Conservation (phyloP, 1,140 invertebrate genomes). For the Cecropterus lyciades region DNA sequence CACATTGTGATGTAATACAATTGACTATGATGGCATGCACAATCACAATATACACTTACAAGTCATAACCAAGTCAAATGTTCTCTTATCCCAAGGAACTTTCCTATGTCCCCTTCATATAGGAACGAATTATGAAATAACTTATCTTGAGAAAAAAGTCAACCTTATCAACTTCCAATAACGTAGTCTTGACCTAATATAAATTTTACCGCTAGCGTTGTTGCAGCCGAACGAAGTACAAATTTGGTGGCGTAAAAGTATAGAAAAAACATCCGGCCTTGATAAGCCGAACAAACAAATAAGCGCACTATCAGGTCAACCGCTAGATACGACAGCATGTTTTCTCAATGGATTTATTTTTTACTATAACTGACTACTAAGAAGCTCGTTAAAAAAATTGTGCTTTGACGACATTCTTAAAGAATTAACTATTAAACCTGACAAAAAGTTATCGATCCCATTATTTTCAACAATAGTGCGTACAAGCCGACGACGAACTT, state of each 20-base stretch:
- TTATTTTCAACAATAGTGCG: slow-evolving; percentile 15
- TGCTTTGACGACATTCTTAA: slow-evolving; percentile 12
- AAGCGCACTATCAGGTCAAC: slow-evolving; percentile 78
- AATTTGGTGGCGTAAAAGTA: slow-evolving; percentile 77
- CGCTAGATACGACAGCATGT: slow-evolving; percentile 72
- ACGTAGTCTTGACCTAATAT: slow-evolving; percentile 73
- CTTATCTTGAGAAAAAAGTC: slow-evolving; percentile 56
- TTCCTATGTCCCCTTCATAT: neutral
- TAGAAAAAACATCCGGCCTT: slow-evolving; percentile 83
- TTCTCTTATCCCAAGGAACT: too few species aligned
- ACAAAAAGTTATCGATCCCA: slow-evolving; percentile 22
- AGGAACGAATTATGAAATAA: slow-evolving; percentile 40
- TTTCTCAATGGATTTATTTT: slow-evolving; percentile 65
- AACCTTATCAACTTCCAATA: slow-evolving; percentile 62
- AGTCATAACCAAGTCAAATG: too few species aligned
- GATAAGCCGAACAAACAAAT: slow-evolving; percentile 82
- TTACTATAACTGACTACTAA: slow-evolving; percentile 38
- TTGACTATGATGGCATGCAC: too few species aligned
- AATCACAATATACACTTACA: too few species aligned
- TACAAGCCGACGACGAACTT: neutral
- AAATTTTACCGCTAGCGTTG: slow-evolving; percentile 65
- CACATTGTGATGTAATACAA: too few species aligned
- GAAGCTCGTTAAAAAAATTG: slow-evolving; percentile 29
- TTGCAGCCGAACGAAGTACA: slow-evolving; percentile 70
- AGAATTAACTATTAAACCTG: slow-evolving; percentile 15